Conservation (phyloP, 1,140 invertebrate genomes). For the Nomia melanderi region DNA sequence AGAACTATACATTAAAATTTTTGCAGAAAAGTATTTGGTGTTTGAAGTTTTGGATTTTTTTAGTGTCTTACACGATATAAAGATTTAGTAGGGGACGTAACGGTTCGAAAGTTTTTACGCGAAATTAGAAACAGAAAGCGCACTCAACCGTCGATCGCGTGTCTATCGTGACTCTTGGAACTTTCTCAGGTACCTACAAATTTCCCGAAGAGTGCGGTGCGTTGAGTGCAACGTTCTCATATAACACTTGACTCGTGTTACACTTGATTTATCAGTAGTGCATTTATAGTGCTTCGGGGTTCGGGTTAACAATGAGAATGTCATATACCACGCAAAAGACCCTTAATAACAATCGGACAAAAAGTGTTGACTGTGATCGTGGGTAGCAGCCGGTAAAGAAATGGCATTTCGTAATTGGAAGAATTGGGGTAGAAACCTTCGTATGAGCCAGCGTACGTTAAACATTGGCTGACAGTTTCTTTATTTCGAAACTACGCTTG, state of each 20-base stretch:
- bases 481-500: constrained; percentile 29
- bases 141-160: neutral
- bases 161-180: constrained; percentile 24
- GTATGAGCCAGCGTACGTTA: constrained; percentile 75
- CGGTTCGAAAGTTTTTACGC: neutral
- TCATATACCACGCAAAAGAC: constrained; percentile 50
- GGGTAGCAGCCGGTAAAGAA: constrained; percentile 72
- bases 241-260: constrained; percentile 42
- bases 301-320: constrained; percentile 61
- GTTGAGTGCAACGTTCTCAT: constrained; percentile 43
- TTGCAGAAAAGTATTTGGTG: neutral
- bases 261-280: constrained; percentile 47
- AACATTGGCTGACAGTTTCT: constrained; percentile 21
- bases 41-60: neutral
- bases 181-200: constrained; percentile 34
- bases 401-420: constrained; percentile 80
- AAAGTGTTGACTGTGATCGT: constrained; percentile 63
- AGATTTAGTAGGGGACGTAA: neutral
- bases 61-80: neutral
- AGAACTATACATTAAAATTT: neutral
- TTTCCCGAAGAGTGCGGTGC: constrained; percentile 36
- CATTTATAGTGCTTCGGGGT: constrained; percentile 43
- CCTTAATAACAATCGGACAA: constrained; percentile 59
- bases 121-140: constrained; percentile 6
- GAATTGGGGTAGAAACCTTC: constrained; percentile 77